A percentile compares a stretch with the other conserved stretches of the same genome.
phyloP scores from a whole-genome alignment of 2,797 vertebrate genomes.

The Nothura maculosa region DNA sequence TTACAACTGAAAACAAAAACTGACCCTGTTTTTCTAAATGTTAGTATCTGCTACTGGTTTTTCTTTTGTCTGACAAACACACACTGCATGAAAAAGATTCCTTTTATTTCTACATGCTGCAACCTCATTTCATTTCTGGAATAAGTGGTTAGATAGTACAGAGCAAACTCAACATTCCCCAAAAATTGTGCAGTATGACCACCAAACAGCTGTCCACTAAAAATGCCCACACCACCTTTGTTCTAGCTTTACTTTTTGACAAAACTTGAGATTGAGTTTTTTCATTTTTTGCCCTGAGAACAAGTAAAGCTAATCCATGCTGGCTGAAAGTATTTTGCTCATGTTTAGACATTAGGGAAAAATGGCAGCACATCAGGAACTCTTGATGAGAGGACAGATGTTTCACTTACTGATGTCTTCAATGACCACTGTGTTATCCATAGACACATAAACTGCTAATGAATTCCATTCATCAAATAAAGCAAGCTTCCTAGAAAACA shows the following conservation, averaged over 20 bases:
- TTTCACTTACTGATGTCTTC: slow-evolving; percentile 91
- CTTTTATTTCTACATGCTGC: background rate
- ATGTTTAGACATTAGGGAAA: background rate
- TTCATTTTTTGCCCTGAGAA: background rate
- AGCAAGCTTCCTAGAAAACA: slow-evolving; percentile 88
- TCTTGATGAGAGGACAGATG: background rate
- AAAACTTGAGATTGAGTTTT: background rate
- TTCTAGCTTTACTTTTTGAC: background rate
- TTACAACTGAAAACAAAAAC: background rate
- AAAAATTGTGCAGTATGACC: background rate
- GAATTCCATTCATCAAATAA: slow-evolving; percentile 93
- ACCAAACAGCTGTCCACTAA: background rate
- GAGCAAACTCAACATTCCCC: background rate
- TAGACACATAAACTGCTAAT: slow-evolving; percentile 90
- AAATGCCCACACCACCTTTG: background rate
- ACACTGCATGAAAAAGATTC: background rate
- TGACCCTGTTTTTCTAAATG: background rate
- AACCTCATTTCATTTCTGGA: background rate
- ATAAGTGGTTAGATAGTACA: background rate
- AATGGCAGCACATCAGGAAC: background rate
- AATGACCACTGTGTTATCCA: slow-evolving; percentile 93
- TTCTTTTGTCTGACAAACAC: background rate
- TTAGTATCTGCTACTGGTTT: background rate
- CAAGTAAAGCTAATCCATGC: background rate
- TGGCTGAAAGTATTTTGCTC: background rate